These are phyloP conservation scores for Orchestia grillus DNA, from an alignment of 1,140 invertebrate genomes.

Conservation along the genomic window DNA sequence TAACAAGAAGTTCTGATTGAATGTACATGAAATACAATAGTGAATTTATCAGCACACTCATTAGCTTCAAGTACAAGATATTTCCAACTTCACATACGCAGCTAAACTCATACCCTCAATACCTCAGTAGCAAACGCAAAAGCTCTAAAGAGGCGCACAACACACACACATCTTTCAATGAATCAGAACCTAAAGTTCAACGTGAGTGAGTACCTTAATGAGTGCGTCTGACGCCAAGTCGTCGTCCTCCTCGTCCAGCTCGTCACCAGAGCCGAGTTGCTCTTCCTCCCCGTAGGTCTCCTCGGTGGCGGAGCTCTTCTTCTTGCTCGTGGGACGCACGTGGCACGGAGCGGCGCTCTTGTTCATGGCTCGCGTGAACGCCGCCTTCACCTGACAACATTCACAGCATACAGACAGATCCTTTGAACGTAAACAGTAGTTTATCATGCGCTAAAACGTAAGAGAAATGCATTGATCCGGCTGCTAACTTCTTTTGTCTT, in stretches of 20 bases:
- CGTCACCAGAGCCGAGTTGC: conserved; percentile 71
- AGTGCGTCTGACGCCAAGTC: conserved; percentile 81
- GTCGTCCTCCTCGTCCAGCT: conserved; percentile 74
- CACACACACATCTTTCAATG: neutral
- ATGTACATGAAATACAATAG: no score
- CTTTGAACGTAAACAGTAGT: neutral
- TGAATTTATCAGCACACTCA: neutral
- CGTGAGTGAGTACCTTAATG: conserved; percentile 78
- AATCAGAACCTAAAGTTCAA: neutral
- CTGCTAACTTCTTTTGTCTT: no score
- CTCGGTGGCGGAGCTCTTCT: conserved; percentile 75
- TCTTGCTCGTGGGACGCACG: conserved; percentile 19
- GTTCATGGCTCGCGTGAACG: conserved; percentile 92
- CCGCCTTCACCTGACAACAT: conserved; percentile 91
- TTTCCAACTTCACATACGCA: neutral
- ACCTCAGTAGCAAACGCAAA: neutral
- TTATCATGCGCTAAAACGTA: neutral
- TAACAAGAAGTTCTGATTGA: no score
- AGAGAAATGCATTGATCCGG: no score
- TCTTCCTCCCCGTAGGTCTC: conserved; percentile 76
- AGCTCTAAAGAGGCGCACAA: neutral
- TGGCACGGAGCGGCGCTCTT: conserved; percentile 79
- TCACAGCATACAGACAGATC: neutral
- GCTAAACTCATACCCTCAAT: neutral
- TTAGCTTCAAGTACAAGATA: neutral